Percentiles rank a stretch among this genome's conserved stretches.
Evolutionary conservation across 1,140 invertebrate species (phyloP).

Genomic region (Nautilus pompilius): DNA sequence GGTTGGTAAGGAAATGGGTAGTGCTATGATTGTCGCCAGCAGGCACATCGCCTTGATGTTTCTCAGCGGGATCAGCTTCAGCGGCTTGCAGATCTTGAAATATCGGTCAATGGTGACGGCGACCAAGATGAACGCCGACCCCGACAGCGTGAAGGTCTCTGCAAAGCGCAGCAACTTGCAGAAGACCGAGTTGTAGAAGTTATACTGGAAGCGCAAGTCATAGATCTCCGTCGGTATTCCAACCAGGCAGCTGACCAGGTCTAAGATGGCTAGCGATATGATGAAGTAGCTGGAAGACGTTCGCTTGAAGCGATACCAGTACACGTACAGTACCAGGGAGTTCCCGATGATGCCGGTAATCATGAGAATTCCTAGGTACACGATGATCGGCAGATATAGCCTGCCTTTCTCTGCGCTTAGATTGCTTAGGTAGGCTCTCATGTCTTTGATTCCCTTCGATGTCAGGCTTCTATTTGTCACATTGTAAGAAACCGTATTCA

Average conservation of each 20-base stretch:
- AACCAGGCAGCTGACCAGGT: not conserved
- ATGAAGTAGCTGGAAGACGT: slow-evolving; percentile 4
- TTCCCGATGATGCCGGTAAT: not conserved
- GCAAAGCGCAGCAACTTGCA: not conserved
- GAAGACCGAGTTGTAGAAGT: not conserved
- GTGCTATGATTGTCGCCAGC: not conserved
- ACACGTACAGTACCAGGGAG: slow-evolving; percentile 2
- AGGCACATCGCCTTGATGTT: not conserved
- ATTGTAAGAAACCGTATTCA: too few species aligned
- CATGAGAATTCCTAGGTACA: not conserved
- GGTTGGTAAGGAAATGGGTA: not conserved
- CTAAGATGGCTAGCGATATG: not conserved
- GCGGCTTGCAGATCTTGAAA: slow-evolving; percentile 1
- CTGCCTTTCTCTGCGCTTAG: not conserved
- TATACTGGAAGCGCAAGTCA: not conserved
- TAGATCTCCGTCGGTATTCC: slow-evolving; percentile 1
- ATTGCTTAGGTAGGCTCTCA: not conserved
- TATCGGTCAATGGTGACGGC: slow-evolving; percentile 2
- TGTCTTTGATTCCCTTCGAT: too few species aligned
- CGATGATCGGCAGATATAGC: not conserved
- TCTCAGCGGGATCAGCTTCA: not conserved
- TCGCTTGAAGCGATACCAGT: slow-evolving; percentile 4
- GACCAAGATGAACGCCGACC: not conserved
- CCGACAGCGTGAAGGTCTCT: not conserved
- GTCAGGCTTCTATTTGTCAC: too few species aligned